These are phyloP conservation scores for Dreissena polymorpha DNA, from an alignment of 1,140 invertebrate genomes.

Conservation along the genomic window DNA sequence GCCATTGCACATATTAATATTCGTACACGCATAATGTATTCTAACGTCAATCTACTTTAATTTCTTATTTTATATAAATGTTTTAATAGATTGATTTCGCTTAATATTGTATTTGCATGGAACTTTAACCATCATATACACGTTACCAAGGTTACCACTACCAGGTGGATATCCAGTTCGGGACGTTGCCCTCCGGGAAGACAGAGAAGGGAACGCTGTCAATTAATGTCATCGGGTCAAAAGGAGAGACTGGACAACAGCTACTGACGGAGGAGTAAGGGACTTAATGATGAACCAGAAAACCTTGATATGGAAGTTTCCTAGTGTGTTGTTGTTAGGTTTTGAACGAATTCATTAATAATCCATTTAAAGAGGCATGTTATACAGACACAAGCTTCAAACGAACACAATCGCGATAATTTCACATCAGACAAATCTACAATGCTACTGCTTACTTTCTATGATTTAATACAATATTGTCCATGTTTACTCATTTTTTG, in stretches of 20 bases:
- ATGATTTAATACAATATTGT: no score
- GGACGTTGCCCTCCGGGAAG: constrained; percentile 24
- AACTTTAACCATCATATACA: no score
- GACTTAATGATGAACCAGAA: neutral
- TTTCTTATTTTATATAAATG: no score
- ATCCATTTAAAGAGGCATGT: neutral
- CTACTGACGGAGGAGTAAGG: constrained; percentile 60
- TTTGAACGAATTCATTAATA: neutral
- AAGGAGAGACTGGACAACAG: constrained; percentile 57
- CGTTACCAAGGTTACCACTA: constrained; percentile 65
- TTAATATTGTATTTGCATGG: no score
- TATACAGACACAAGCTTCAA: neutral
- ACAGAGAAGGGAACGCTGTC: constrained; percentile 61
- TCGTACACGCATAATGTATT: no score
- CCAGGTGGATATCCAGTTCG: constrained; percentile 58
- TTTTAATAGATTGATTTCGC: no score
- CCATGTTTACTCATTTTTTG: no score
- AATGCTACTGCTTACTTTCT: no score
- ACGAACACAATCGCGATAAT: no score
- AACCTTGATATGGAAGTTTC: neutral
- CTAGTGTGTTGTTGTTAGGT: neutral
- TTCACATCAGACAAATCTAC: no score
- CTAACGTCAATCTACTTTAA: no score
- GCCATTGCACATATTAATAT: no score
- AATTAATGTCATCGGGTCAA: constrained; percentile 57